Evolutionary conservation across 2,797 vertebrate genomes (phyloP), one percentile per base, ranked within the genome.

Genomic region (Hypotaenidia philippensis): DNA sequence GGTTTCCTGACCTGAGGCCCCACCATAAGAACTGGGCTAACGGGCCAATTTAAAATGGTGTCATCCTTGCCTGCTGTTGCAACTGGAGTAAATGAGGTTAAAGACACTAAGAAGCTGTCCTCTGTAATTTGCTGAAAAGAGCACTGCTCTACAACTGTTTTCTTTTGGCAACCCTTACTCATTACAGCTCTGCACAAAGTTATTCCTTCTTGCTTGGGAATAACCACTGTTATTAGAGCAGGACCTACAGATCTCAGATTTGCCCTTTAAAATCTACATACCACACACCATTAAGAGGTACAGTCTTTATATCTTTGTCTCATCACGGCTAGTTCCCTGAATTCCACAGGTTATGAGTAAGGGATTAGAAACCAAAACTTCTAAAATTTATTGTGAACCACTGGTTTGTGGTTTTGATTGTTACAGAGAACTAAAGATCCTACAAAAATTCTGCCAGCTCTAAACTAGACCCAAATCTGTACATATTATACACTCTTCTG

Each of bases 1-100:
- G 1, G 72, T 93, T 97, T 95, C 93, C 94, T 91, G 89, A 63
- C 22, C 59, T 32, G 55, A 66, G 82, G 94, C 75, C 69, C 34
- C 2, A 26, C 38, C n/a, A 31, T 31, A 27, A 55, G 18, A 10
- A 19, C 16, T 81, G 92, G 90, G 71, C 76, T 91, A 93, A 95
- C 11, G 9, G 83, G 86, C 74, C 78, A 76, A 9, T 38, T 59
- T 31, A 44, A 85, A 49, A 44, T 41, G 50, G 1, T 13, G 22
- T 45, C 66, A 76, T 6, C 71, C 70, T 68, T 1, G 10, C 23
- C 41, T 79, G 56, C 65, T 83, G 63, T 23, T 86, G 76, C 91
- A 81, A 47, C 20, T 27, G 18, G 47, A 79, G 55, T n/a, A 64
- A 31, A 29, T 15, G 23, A 78, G 34, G 53, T 63, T 45, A 20